Conservation (phyloP, 2,797 vertebrate species). For the Pseudopleuronectes americanus region DNA sequence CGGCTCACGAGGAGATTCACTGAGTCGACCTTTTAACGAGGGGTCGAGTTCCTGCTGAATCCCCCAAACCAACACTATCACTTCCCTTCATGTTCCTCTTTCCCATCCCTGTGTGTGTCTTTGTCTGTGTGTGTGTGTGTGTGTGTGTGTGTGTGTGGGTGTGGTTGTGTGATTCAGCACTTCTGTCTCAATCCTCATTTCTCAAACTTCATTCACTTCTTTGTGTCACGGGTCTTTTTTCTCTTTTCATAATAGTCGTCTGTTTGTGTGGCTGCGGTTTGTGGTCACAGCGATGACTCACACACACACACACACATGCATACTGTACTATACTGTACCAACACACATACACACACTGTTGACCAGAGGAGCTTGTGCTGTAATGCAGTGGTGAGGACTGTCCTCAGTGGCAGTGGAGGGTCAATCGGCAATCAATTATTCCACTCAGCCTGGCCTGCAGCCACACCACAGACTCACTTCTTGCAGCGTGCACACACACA, state of each 20-base stretch:
- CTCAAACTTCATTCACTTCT: constrained; percentile 15
- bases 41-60: constrained; percentile 68
- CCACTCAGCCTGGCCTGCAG: constrained; percentile 73
- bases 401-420: constrained; percentile 70
- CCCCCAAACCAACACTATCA: constrained; percentile 55
- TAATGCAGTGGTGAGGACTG: constrained; percentile 70
- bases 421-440: constrained; percentile 82
- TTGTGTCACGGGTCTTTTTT: constrained; percentile 16
- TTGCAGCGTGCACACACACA: constrained; percentile 23
- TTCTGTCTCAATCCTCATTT: constrained; percentile 33
- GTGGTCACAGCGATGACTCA: constrained; percentile 7
- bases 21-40: constrained; percentile 61
- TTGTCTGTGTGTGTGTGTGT: constrained; percentile 3
- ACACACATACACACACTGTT: neutral
- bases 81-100: constrained; percentile 64
- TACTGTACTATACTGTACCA: constrained; percentile 2
- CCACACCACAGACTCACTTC: constrained; percentile 55
- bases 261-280: constrained; percentile 45
- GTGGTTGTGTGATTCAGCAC: constrained; percentile 50
- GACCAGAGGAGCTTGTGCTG: constrained; percentile 54
- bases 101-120: constrained; percentile 19
- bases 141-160: neutral
- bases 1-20: constrained; percentile 49
- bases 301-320: neutral
- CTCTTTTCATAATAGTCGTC: neutral